Percentiles rank a stretch among this genome's conserved stretches.
Conservation (phyloP, 2,888 invertebrate genomes). For the Xiphydria camelus region DNA sequence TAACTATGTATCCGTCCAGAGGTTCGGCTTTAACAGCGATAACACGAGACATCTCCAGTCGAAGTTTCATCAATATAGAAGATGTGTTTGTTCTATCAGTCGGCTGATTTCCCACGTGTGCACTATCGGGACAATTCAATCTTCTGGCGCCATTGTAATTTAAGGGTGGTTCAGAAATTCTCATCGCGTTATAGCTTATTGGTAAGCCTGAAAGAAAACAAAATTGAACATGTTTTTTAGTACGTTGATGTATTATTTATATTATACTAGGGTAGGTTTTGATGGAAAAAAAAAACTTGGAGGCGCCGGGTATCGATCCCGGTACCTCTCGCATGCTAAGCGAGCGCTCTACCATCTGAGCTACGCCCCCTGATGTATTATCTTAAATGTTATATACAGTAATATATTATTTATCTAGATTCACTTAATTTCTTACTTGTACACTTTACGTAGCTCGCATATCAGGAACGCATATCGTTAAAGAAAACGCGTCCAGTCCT, state of each 20-base stretch:
- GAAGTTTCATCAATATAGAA: constrained; percentile 51
- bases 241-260: neutral
- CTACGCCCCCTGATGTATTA: constrained; percentile 30
- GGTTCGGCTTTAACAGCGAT: constrained; percentile 57
- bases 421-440: constrained; percentile 12
- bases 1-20: constrained; percentile 75
- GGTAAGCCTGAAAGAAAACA: constrained; percentile 18
- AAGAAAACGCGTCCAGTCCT: too few relatives aligned
- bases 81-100: constrained; percentile 57
- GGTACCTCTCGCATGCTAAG: constrained; percentile 37
- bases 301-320: constrained; percentile 36
- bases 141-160: constrained; percentile 44
- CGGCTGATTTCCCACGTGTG: constrained; percentile 48
- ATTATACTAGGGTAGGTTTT: neutral
- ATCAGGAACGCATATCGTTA: constrained; percentile 1
- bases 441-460: constrained; percentile 1
- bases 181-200: constrained; percentile 20
- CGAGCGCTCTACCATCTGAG: constrained; percentile 40
- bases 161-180: constrained; percentile 20
- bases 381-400: neutral
- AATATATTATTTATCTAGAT: neutral
- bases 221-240: neutral
- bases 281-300: constrained; percentile 9
- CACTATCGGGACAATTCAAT: constrained; percentile 33
- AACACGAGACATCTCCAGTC: constrained; percentile 59